Evolutionary conservation across 1,140 invertebrate species (phyloP).

Genomic region (Drosophila repleta): DNA sequence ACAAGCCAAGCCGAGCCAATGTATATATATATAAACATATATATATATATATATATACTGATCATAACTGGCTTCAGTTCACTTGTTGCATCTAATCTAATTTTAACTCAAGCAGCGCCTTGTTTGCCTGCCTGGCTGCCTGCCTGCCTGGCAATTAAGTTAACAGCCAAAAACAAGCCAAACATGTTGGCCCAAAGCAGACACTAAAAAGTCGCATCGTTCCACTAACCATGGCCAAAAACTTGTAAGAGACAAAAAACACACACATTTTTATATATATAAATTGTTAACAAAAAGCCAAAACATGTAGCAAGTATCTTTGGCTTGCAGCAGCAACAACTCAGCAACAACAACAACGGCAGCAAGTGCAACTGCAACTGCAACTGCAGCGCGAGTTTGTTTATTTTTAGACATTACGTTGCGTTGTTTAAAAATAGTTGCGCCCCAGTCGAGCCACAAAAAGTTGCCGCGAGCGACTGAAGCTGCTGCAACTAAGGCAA

Average conservation of each 20-base stretch:
- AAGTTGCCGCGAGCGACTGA: conserved; percentile 21
- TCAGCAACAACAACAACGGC: conserved; percentile 7
- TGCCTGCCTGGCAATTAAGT: conserved; percentile 44
- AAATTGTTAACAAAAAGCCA: conserved; percentile 22
- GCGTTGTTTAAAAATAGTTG: conserved; percentile 73
- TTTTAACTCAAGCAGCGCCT: conserved; percentile 67
- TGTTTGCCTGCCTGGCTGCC: conserved; percentile 43
- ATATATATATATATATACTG: conserved; percentile 12
- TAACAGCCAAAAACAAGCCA: conserved; percentile 62
- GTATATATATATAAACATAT: background rate
- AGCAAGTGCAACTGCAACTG: conserved; percentile 2
- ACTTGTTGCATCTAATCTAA: conserved; percentile 69
- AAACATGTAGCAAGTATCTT: conserved; percentile 43
- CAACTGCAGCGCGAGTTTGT: conserved; percentile 15
- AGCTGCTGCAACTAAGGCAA: conserved; percentile 24
- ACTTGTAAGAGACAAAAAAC: conserved; percentile 65
- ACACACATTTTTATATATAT: background rate
- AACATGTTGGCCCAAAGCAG: conserved; percentile 67
- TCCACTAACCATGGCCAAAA: conserved; percentile 71
- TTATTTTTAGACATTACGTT: conserved; percentile 75
- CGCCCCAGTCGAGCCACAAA: conserved; percentile 6
- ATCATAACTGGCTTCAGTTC: conserved; percentile 4
- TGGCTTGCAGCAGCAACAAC: conserved; percentile 32
- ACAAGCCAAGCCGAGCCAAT: background rate
- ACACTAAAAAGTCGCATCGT: conserved; percentile 39